Evolutionary conservation across 2,113 vertebrate genomes (phyloP).

Genomic region (Coregonus clupeaformis): DNA sequence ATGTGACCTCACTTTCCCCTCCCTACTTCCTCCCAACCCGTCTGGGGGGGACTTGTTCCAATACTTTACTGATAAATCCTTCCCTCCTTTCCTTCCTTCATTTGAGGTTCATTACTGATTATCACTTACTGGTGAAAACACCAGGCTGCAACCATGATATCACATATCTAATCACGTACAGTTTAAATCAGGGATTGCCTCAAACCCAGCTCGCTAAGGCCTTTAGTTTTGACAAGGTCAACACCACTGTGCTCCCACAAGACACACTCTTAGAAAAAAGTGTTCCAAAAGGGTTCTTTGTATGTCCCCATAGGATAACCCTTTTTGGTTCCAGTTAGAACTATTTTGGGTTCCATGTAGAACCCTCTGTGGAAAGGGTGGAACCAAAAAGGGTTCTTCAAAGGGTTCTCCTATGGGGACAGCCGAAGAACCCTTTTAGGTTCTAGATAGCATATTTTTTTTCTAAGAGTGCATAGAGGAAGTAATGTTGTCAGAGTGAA

Average conservation of each 20-base stretch:
- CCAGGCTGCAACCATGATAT: neutral
- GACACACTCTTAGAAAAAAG: neutral
- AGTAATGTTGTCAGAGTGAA: too few relatives aligned
- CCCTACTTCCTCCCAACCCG: constrained; percentile 17
- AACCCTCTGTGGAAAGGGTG: too few relatives aligned
- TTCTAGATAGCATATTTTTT: too few relatives aligned
- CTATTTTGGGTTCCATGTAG: too few relatives aligned
- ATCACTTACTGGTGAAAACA: neutral
- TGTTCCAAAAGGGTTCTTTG: too few relatives aligned
- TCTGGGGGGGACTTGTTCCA: neutral
- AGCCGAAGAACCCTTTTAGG: too few relatives aligned
- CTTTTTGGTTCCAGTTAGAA: too few relatives aligned
- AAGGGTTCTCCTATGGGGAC: too few relatives aligned
- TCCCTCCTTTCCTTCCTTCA: neutral
- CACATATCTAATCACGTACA: neutral
- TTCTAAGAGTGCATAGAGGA: too few relatives aligned
- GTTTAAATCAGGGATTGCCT: neutral
- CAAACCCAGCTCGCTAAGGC: neutral
- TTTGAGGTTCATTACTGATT: neutral
- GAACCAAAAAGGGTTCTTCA: too few relatives aligned
- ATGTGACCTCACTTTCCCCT: constrained; percentile 48
- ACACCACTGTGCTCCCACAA: neutral
- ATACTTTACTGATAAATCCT: neutral
- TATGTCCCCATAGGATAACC: too few relatives aligned
- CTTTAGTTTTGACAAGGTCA: neutral